These are phyloP conservation scores for Tonatia bakeri DNA, from an alignment of 2,113 vertebrate genomes.

Conservation along the genomic window DNA sequence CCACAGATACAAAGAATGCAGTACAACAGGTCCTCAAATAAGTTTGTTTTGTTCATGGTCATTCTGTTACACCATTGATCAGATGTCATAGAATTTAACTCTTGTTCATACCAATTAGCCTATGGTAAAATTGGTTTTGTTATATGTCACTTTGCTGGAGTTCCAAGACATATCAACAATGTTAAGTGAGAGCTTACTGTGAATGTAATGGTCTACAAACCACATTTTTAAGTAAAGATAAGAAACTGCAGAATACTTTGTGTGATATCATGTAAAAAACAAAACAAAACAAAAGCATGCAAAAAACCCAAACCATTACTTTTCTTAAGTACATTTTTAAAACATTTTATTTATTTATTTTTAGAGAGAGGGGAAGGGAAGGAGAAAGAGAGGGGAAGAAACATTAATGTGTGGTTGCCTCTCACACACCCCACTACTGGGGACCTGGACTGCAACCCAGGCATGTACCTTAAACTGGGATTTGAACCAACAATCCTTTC, in stretches of 20 bases:
- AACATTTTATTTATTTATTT: no score
- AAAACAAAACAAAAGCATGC: background rate
- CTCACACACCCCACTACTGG: no score
- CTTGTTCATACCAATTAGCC: background rate
- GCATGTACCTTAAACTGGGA: no score
- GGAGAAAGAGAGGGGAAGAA: no score
- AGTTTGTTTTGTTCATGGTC: background rate
- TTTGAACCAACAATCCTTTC: no score
- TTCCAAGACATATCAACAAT: background rate
- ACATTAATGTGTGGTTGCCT: no score
- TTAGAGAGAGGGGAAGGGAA: no score
- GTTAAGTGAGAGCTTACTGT: background rate
- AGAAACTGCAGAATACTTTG: background rate
- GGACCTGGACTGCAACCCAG: no score
- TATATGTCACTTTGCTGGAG: background rate
- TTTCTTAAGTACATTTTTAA: background rate
- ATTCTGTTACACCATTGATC: background rate
- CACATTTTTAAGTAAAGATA: conserved; percentile 20
- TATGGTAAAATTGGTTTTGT: no score
- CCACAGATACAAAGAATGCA: background rate
- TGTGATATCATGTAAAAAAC: background rate
- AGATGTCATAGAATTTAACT: background rate
- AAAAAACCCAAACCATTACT: background rate
- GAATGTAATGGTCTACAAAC: background rate
- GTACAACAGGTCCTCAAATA: background rate